These are phyloP conservation scores for Gymnoscopelus microlampas DNA, from an alignment of 2,797 vertebrate species.

Conservation along the genomic window DNA sequence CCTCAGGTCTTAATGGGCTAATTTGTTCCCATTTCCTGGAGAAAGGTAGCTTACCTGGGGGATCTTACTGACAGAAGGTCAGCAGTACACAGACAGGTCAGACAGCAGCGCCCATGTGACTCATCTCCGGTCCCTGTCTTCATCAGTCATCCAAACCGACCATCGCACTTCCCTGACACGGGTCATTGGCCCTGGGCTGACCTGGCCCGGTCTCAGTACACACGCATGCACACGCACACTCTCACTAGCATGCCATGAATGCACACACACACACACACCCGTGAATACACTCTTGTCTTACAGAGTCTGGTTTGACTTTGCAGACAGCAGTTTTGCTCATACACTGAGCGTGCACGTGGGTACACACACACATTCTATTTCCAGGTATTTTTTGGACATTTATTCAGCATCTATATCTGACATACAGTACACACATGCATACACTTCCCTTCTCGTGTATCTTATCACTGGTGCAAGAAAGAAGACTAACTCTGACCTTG, in stretches of 20 bases:
- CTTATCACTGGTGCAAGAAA: constrained; percentile 13
- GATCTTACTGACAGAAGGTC: background rate
- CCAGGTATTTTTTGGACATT: no score
- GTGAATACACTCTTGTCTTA: background rate
- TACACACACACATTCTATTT: constrained; percentile 2
- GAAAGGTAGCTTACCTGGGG: background rate
- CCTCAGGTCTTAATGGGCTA: no score
- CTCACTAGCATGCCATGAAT: background rate
- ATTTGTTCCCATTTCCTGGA: background rate
- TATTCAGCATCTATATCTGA: no score
- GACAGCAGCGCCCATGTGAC: background rate
- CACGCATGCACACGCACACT: background rate
- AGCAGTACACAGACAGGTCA: constrained; percentile 11
- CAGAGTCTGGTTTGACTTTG: background rate
- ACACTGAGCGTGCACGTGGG: background rate
- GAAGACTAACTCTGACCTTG: constrained; percentile 51
- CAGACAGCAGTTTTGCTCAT: background rate
- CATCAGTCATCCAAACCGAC: constrained; percentile 2
- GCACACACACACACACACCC: background rate
- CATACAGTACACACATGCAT: constrained; percentile 4
- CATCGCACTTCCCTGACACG: background rate
- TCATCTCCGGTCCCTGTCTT: background rate
- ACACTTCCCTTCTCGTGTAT: constrained; percentile 12
- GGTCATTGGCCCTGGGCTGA: constrained; percentile 14
- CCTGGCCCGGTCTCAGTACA: background rate